phyloP scores from a whole-genome alignment of 2,113 vertebrate genomes.

The Corapipo altera region DNA sequence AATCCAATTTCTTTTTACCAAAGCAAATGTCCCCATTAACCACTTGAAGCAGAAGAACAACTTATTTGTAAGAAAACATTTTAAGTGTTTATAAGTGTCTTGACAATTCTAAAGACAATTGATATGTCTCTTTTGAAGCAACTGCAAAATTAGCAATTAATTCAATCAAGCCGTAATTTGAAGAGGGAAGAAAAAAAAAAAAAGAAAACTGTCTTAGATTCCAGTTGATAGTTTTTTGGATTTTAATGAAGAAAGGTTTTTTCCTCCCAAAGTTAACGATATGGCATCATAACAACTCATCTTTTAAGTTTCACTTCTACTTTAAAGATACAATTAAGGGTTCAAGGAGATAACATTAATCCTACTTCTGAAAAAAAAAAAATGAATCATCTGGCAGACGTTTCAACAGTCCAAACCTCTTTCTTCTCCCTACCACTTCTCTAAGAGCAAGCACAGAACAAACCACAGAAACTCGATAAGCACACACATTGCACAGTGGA shows the following conservation, averaged over 20 bases:
- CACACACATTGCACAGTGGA: rapidly evolving
- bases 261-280: neutral
- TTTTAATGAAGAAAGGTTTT: neutral
- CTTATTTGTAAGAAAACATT: neutral
- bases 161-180: neutral
- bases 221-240: neutral
- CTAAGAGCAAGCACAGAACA: neutral
- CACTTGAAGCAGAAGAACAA: slow-evolving; percentile 22
- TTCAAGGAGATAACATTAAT: neutral
- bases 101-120: slow-evolving; percentile 9
- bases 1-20: neutral
- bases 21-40: slow-evolving; percentile 17
- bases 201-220: neutral
- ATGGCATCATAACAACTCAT: neutral
- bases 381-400: neutral
- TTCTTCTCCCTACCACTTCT: neutral
- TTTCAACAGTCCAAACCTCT: neutral
- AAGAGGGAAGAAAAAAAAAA: neutral
- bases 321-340: neutral
- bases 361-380: neutral
- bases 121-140: neutral
- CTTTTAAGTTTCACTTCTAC: neutral
- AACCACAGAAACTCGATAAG: neutral
- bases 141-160: slow-evolving; percentile 15
- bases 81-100: neutral